phyloP scores from a whole-genome alignment of 2,888 invertebrate genomes.

The Corbicula japonica region DNA sequence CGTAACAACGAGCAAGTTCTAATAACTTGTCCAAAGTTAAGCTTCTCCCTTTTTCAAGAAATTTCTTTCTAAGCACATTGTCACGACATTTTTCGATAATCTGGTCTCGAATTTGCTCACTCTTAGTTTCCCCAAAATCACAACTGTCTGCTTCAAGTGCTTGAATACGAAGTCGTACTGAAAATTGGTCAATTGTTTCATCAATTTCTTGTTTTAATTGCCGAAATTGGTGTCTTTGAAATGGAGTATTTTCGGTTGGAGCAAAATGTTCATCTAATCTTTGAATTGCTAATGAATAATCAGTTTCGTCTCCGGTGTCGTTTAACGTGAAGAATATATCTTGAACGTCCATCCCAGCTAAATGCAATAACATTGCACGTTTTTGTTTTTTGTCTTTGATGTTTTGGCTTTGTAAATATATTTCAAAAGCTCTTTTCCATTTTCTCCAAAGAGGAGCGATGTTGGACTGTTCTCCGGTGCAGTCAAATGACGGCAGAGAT shows the following conservation, averaged over 20 bases:
- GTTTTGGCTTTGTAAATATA: too few species aligned
- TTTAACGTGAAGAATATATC: background rate
- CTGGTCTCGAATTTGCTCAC: background rate
- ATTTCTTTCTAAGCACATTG: background rate
- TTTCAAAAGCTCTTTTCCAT: too few species aligned
- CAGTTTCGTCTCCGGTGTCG: background rate
- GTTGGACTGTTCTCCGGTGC: too few species aligned
- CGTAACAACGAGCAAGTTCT: background rate
- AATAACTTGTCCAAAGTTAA: background rate
- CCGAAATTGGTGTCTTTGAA: background rate
- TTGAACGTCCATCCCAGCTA: background rate
- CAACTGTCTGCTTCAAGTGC: background rate
- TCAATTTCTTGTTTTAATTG: background rate
- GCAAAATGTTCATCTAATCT: background rate
- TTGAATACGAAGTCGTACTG: background rate
- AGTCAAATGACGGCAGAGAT: too few species aligned
- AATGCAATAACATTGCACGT: too few species aligned
- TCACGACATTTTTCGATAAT: background rate
- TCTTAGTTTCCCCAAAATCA: background rate
- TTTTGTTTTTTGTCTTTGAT: too few species aligned
- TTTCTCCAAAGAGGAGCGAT: too few species aligned
- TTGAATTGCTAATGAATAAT: background rate
- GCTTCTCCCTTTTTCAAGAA: background rate
- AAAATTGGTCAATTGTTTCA: background rate
- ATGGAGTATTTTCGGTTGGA: background rate